Percentiles rank a stretch among this genome's conserved stretches.
Conservation (phyloP, 2,888 invertebrate genomes). For the Orchesellides sinensis region DNA sequence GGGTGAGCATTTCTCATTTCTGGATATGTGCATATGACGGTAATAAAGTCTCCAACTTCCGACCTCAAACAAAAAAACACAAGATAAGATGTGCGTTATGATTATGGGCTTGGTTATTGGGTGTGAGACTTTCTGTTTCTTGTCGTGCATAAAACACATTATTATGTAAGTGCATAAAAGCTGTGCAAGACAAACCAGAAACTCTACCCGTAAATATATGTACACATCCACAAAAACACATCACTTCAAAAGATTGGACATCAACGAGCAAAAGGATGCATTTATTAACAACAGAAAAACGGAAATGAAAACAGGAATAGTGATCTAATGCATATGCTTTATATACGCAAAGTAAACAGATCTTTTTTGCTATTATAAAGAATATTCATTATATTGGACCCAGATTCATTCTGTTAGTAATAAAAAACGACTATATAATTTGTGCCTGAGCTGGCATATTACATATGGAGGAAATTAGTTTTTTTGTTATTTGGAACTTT, state of each 20-base stretch:
- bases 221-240: neutral
- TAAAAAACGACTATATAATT: neutral
- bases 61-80: neutral
- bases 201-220: too few species aligned
- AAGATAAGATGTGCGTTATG: neutral
- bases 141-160: conserved; percentile 4
- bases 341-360: neutral
- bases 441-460: neutral
- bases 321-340: neutral
- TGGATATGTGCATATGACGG: neutral
- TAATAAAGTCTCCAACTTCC: conserved; percentile 1
- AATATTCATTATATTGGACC: neutral
- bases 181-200: neutral
- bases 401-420: neutral
- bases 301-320: neutral
- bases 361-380: neutral
- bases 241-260: neutral
- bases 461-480: conserved; percentile 26
- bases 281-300: conserved; percentile 18
- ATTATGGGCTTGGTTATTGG: conserved; percentile 20
- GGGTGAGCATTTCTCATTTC: neutral
- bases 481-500: conserved; percentile 2
- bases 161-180: neutral
- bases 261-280: too few species aligned
- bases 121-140: conserved; percentile 11